Evolutionary conservation across 2,888 invertebrate genomes (phyloP), one percentile per base, ranked within the genome.

Genomic region (Limnephilus auricula): DNA sequence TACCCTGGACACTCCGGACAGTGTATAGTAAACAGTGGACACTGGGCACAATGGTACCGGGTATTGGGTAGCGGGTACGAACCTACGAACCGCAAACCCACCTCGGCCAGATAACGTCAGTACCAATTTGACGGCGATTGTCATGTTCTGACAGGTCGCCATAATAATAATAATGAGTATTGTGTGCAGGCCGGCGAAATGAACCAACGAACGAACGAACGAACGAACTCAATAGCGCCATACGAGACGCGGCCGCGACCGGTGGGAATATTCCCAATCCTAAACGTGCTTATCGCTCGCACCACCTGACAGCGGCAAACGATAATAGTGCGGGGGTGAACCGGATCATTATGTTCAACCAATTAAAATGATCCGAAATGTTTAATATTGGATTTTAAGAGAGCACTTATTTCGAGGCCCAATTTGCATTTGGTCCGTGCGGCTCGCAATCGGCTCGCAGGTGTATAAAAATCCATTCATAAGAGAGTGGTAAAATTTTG

Each of bases 101-200:
- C 18, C 65, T 45, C 90, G 86, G 78, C 30, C 40, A 79, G 92
- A 92, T 91, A 92, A 78, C 90, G 89, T 90, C 89, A 37, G 25
- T 79, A 88, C 90, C 80, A 79, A 91, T 91, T 80, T 88, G 90
- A 90, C 89, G 90, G n/a, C 88, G 65, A 91, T 83, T 84, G 89
- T 82, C 65, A 45, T n/a, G 78, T 34, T 30, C 37, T 78, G 87
- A 50, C 87, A 31, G 34, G 30, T 12, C 12, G n/a, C 88, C 37
- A 30, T 30, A 37, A 65, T 37, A 31, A 89, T 78, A 79, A 40
- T 40, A n/a, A 32, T 32, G 31, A 82, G 15, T 83, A 83, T 83
- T 83, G 34, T 34, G 25, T 10, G 34, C 31, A 37, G 83, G 30
- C 80, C 30, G 80, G 32, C 83, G 65, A 50, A 50, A 50, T 15